These are phyloP conservation scores for Troglohyphantes excavatus DNA, from an alignment of 2,888 invertebrate species.

Conservation along the genomic window DNA sequence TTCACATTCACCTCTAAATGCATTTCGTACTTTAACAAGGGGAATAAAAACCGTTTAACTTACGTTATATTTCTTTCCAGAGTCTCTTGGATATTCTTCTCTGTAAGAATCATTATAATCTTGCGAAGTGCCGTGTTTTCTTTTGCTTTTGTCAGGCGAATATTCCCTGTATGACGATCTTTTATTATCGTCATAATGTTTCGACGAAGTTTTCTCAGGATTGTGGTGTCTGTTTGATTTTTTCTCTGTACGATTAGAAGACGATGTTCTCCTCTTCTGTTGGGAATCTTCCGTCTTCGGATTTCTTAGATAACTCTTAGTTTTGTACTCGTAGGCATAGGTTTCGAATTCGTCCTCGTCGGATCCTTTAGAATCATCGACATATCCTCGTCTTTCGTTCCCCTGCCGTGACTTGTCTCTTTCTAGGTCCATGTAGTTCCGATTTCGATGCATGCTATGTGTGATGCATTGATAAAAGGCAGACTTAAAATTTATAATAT, in stretches of 20 bases:
- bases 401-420: slow-evolving; percentile 10
- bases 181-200: not conserved
- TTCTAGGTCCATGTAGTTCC: not conserved
- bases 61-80: not conserved
- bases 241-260: not conserved
- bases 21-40: too few relatives aligned
- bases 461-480: too few relatives aligned
- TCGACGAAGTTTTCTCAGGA: not conserved
- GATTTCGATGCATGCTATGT: slow-evolving; percentile 34
- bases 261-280: not conserved
- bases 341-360: slow-evolving; percentile 48
- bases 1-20: too few relatives aligned
- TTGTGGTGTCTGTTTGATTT: too few relatives aligned
- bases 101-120: not conserved
- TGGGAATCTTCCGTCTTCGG: not conserved
- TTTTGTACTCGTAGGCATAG: slow-evolving; percentile 53
- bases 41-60: not conserved
- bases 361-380: not conserved
- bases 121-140: not conserved
- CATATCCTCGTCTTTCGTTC: not conserved
- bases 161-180: not conserved
- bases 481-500: too few relatives aligned
- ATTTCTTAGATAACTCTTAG: not conserved
- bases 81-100: not conserved
- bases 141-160: not conserved